A percentile compares a stretch with the other conserved stretches of the same genome.
These are phyloP conservation scores for Capreolus pygargus DNA, from an alignment of 2,113 vertebrate genomes.

Conservation along the genomic window DNA sequence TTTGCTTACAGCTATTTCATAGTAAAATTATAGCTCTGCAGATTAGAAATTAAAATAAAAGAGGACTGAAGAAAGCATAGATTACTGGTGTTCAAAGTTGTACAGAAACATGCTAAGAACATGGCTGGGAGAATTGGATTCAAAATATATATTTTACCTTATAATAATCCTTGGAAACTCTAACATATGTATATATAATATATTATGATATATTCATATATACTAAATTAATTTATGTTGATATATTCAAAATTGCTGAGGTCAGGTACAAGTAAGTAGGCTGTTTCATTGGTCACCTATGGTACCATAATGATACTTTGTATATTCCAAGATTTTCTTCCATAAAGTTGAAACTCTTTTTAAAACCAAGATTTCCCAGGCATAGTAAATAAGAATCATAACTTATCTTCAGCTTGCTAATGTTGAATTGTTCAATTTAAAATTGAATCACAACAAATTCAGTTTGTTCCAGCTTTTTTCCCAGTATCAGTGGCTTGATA, in stretches of 20 bases:
- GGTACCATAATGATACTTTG: not conserved
- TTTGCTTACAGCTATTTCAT: not conserved
- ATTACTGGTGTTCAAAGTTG: not conserved
- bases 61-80: not conserved
- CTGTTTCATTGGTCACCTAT: not conserved
- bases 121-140: not conserved
- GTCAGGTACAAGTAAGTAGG: not conserved
- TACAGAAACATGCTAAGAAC: not conserved
- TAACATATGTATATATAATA: not conserved
- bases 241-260: not conserved
- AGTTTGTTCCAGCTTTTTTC: not conserved
- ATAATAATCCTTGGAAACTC: not conserved
- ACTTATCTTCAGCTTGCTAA: not conserved
- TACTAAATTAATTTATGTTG: not conserved
- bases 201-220: not conserved
- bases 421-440: not conserved
- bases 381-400: not conserved
- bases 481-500: not conserved
- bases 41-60: not conserved
- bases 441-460: not conserved
- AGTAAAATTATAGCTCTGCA: not conserved
- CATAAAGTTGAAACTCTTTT: not conserved
- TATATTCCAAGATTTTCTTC: not conserved
- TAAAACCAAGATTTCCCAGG: not conserved
- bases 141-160: not conserved